A percentile compares a stretch with the other conserved stretches of the same genome.
These are phyloP conservation scores for Bruchidius siliquastri DNA, from an alignment of 2,888 invertebrate genomes.

Conservation along the genomic window DNA sequence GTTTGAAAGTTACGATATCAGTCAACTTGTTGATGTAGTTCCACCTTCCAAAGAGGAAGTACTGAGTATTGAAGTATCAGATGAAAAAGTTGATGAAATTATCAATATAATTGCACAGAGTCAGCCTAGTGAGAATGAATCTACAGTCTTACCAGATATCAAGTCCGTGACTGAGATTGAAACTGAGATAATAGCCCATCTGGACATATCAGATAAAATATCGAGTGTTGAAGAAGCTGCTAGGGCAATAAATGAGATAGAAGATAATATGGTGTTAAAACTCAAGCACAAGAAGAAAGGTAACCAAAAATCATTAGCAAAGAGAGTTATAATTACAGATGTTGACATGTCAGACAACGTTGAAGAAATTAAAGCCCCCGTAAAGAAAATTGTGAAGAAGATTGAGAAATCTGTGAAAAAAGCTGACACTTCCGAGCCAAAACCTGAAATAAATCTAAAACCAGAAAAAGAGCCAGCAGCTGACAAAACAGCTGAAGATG, in stretches of 20 bases:
- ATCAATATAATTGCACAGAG: conserved; percentile 22
- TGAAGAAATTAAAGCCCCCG: conserved; percentile 18
- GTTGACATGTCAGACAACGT: conserved; percentile 27
- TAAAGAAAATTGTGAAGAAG: conserved; percentile 20
- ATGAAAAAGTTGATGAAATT: conserved; percentile 19
- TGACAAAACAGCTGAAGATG: conserved; percentile 8
- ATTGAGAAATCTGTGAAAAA: conserved; percentile 12
- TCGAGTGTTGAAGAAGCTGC: conserved; percentile 4
- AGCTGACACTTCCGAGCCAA: conserved; percentile 4
- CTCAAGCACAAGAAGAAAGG: conserved; percentile 31
- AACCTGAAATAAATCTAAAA: not conserved
- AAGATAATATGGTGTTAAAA: conserved; percentile 12
- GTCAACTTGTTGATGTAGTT: conserved; percentile 33
- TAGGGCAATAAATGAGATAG: not conserved
- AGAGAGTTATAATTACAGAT: conserved; percentile 40
- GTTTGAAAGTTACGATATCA: conserved; percentile 38
- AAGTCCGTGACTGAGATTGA: conserved; percentile 30
- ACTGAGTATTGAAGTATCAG: conserved; percentile 6
- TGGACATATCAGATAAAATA: not conserved
- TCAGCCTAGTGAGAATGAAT: conserved; percentile 11
- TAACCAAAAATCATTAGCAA: conserved; percentile 28
- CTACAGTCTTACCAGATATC: conserved; percentile 9
- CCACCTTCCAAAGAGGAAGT: conserved; percentile 16
- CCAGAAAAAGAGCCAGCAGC: not conserved
- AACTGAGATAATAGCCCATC: conserved; percentile 11